Evolutionary conservation across 2,888 invertebrate genomes (phyloP), one percentile per base, ranked within the genome.

Genomic region (Scaptomyza cyrtandrae): DNA sequence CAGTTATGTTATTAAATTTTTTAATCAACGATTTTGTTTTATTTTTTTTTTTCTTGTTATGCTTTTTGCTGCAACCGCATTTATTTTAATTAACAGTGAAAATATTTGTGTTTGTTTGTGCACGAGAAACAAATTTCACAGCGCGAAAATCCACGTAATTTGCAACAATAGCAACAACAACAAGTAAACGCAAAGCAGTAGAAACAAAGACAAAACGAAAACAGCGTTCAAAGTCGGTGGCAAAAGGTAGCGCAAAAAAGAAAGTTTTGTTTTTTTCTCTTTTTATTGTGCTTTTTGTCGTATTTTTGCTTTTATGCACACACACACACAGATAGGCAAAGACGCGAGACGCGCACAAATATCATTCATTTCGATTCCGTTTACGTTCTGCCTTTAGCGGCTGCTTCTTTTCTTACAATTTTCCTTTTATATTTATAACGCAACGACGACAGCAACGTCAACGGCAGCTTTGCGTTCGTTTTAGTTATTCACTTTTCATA

Each of bases 401-500:
- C 74, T 64, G 55, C 63, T 74, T 59, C 64, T 76, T 41, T 41
- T 71, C 62, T 63, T 65, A 63, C 33, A 60, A 58, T 67, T 64
- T 67, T 56, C 72, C 64, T 66, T 67, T 66, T 67, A 41, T 58
- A 74, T 76, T 74, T 70, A 46, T 76, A 76, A 65, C 59, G 55
- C 62, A 69, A 67, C 58, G 35, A 59, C 56, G 35, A 65, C 59
- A 49, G 61, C 63, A 56, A 50, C 41, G 45, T 39, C 61, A 57
- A 43, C 69, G 49, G 41, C 62, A 37, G 71, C 80, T 68, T 66
- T 66, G 64, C 54, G 78, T 81, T 71, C 57, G 69, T 69, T 67
- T 86, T 78, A 76, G 75, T 86, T 90, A 88, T 89, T 89, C 90
- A 90, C 90, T 90, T 90, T 90, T 88, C 80, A 84, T 80, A 86